Percentiles rank a stretch among this genome's conserved stretches.
Evolutionary conservation across 2,113 vertebrate species (phyloP).

Genomic region (Dipodomys ordii): DNA sequence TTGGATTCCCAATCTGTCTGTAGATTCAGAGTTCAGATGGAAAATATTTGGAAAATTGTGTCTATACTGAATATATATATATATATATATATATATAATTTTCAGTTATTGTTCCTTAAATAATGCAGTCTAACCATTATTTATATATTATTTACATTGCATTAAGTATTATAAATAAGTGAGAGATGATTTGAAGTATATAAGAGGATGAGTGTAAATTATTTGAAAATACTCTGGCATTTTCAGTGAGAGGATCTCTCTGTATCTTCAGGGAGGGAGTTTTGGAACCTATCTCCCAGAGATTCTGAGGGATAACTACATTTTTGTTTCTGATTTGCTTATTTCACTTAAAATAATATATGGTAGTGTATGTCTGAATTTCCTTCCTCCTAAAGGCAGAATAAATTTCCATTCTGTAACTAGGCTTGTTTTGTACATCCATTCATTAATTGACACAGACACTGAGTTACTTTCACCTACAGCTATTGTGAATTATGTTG

Average conservation of each 20-base stretch:
- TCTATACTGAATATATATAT: background rate
- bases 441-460: background rate
- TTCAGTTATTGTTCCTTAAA: background rate
- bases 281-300: background rate
- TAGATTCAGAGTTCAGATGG: background rate
- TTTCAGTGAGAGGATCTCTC: background rate
- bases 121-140: background rate
- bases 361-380: background rate
- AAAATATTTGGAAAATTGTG: background rate
- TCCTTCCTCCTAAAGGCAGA: slow-evolving; percentile 2
- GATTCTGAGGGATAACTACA: background rate
- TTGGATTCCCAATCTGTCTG: background rate
- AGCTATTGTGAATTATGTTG: background rate
- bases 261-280: background rate
- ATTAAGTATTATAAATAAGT: background rate
- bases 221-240: background rate
- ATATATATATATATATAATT: background rate
- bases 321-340: background rate
- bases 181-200: background rate
- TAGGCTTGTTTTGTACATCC: background rate
- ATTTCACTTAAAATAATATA: background rate
- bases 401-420: background rate
- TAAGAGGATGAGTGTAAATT: background rate
- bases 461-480: background rate
- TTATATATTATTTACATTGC: background rate